Percentiles rank a stretch among this genome's conserved stretches.
Conservation (phyloP, 2,797 vertebrate genomes). For the Coranthus polyacanthus region DNA sequence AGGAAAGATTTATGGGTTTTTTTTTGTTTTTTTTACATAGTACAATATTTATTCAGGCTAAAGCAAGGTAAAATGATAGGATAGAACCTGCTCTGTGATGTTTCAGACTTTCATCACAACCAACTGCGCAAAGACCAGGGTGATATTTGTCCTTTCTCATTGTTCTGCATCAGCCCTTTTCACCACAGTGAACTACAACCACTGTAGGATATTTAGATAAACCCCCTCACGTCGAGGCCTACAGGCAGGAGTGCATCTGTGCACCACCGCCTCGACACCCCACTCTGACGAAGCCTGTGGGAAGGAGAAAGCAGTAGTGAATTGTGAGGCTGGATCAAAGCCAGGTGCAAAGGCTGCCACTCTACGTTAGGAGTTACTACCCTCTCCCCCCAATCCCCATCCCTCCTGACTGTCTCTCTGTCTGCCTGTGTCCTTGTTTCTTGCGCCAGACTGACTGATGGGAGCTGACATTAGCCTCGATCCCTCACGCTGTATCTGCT, state of each 20-base stretch:
- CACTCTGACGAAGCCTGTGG: slow-evolving; percentile 58
- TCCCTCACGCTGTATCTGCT: slow-evolving; percentile 69
- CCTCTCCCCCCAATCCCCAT: slow-evolving; percentile 36
- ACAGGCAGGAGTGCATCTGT: slow-evolving; percentile 21
- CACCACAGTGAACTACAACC: background rate
- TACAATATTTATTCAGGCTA: no score
- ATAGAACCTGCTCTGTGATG: background rate
- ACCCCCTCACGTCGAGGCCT: slow-evolving; percentile 22
- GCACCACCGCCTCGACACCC: slow-evolving; percentile 6
- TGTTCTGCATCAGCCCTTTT: slow-evolving; percentile 1
- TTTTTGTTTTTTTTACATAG: no score
- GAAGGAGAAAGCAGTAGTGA: slow-evolving; percentile 72
- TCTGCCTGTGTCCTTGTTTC: slow-evolving; percentile 69
- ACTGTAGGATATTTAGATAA: slow-evolving; percentile 9
- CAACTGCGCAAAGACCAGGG: background rate
- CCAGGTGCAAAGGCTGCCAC: slow-evolving; percentile 82
- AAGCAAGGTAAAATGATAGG: no score
- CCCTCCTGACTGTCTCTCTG: slow-evolving; percentile 66
- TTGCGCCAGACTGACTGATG: slow-evolving; percentile 71
- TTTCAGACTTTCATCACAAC: background rate
- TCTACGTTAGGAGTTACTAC: slow-evolving; percentile 74
- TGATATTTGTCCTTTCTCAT: background rate
- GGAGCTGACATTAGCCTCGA: slow-evolving; percentile 76
- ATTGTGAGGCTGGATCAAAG: slow-evolving; percentile 77
- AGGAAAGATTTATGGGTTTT: no score